These are phyloP conservation scores for Pimpla rufipes DNA, from an alignment of 2,888 invertebrate species.

Conservation along the genomic window DNA sequence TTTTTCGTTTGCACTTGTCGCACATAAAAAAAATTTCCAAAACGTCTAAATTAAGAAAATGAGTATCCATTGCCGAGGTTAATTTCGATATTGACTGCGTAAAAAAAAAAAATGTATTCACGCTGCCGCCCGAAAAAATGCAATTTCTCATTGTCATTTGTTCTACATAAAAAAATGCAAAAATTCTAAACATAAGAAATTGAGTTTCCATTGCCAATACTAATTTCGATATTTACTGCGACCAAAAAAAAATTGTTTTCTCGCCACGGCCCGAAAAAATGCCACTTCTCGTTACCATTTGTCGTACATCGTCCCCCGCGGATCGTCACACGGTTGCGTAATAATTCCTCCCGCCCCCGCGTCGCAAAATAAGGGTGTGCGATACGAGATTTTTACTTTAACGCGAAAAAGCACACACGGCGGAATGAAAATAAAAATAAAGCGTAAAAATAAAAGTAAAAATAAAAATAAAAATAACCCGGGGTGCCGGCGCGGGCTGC, in stretches of 20 bases:
- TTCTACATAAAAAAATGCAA: too few species aligned
- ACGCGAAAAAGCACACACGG: constrained; percentile 41
- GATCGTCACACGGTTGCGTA: constrained; percentile 18
- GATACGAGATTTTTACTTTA: constrained; percentile 59
- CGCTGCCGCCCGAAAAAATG: too few species aligned
- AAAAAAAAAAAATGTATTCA: too few species aligned
- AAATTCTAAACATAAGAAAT: too few species aligned
- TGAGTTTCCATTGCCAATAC: too few species aligned
- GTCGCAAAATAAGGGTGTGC: constrained; percentile 37
- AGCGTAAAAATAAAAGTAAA: constrained; percentile 14
- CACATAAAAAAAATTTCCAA: too few species aligned
- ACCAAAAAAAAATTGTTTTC: background rate
- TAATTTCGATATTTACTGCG: background rate
- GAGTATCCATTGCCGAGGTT: too few species aligned
- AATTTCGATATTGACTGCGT: too few species aligned
- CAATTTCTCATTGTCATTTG: too few species aligned
- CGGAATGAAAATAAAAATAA: constrained; percentile 56
- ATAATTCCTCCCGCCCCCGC: background rate
- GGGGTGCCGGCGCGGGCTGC: constrained; percentile 5
- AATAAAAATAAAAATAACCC: constrained; percentile 4
- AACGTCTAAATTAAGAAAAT: too few species aligned
- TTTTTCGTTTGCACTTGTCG: too few species aligned
- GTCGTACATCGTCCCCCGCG: background rate
- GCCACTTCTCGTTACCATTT: background rate
- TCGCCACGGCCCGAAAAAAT: background rate